A percentile compares a stretch with the other conserved stretches of the same genome.
Conservation (phyloP, 2,113 vertebrate genomes). For the Blennius ocellaris region DNA sequence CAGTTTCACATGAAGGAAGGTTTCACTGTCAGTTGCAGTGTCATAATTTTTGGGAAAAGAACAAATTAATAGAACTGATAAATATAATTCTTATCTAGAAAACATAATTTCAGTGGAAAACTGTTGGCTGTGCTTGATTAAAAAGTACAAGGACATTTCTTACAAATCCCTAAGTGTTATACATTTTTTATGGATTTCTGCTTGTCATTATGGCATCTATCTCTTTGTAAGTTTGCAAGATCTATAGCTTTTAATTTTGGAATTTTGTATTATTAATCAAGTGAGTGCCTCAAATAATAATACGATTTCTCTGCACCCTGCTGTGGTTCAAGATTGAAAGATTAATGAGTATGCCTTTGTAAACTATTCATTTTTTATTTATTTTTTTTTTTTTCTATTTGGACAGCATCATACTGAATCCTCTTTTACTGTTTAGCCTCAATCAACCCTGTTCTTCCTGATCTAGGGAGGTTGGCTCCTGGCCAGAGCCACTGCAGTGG, state of each 20-base stretch:
- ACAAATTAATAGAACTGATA: no score
- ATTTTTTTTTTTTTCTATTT: constrained; percentile 18
- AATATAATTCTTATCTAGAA: no score
- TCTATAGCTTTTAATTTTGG: constrained; percentile 17
- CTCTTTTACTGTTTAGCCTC: neutral
- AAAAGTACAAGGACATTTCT: neutral
- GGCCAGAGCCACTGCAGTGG: constrained; percentile 88
- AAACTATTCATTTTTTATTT: neutral
- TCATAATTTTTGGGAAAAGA: no score
- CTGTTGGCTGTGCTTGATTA: neutral
- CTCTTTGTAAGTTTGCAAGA: constrained; percentile 21
- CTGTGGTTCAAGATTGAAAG: neutral
- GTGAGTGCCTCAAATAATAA: neutral
- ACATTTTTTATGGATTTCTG: constrained; percentile 11
- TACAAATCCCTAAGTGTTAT: neutral
- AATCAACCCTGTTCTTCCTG: neutral
- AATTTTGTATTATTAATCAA: constrained; percentile 30
- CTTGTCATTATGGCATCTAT: constrained; percentile 20
- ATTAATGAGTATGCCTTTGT: constrained; percentile 29
- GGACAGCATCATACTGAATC: constrained; percentile 18
- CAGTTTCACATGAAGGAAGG: no score
- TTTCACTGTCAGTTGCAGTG: neutral
- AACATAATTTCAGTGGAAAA: neutral
- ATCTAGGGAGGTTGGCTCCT: constrained; percentile 85
- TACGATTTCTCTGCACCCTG: constrained; percentile 6